phyloP scores from a whole-genome alignment of 2,888 invertebrate species.

The Phragmatobia fuliginosa region DNA sequence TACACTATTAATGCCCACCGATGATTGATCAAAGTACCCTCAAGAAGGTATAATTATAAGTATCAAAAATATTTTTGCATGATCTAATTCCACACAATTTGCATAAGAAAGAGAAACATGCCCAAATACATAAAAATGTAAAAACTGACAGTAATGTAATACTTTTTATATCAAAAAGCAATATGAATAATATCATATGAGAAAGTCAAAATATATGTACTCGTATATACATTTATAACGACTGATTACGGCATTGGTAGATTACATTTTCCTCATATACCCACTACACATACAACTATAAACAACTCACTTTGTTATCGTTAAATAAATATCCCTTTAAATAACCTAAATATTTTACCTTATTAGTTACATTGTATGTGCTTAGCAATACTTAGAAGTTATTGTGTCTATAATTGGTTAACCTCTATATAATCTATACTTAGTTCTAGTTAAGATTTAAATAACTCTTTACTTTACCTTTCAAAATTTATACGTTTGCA shows the following conservation, averaged over 20 bases:
- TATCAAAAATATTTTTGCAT: background rate
- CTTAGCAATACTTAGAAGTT: background rate
- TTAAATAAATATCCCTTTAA: constrained; percentile 9
- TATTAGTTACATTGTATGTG: background rate
- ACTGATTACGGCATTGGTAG: constrained; percentile 33
- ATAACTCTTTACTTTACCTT: constrained; percentile 3
- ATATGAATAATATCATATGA: background rate
- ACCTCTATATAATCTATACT: background rate
- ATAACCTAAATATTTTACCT: constrained; percentile 21
- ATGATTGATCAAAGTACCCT: background rate
- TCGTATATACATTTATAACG: constrained; percentile 30
- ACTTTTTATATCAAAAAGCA: background rate
- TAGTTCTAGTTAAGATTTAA: background rate
- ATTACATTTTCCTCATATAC: constrained; percentile 22
- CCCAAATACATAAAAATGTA: background rate
- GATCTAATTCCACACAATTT: background rate
- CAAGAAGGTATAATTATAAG: background rate
- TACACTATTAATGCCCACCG: background rate
- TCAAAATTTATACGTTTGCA: background rate
- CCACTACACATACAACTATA: constrained; percentile 3
- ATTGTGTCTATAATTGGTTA: background rate
- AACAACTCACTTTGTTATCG: constrained; percentile 5
- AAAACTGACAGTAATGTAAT: background rate
- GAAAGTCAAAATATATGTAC: constrained; percentile 21
- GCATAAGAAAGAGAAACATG: background rate